phyloP scores from a whole-genome alignment of 2,113 vertebrate species.

The Thalassoma bifasciatum region DNA sequence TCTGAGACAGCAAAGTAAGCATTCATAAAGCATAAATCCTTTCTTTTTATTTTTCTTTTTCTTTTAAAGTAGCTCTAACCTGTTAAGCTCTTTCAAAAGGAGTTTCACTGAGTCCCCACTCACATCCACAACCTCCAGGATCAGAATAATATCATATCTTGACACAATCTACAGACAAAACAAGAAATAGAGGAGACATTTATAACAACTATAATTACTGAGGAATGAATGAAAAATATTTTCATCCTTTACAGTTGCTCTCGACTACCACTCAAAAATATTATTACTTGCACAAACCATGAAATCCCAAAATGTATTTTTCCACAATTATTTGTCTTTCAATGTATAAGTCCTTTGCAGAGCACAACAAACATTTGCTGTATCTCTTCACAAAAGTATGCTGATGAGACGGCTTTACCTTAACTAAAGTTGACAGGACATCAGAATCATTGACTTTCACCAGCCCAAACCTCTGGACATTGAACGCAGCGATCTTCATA shows the following conservation, averaged over 20 bases:
- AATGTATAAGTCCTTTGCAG: background rate
- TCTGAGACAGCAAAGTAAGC: constrained; percentile 37
- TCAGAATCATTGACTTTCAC: constrained; percentile 55
- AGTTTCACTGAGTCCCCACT: constrained; percentile 61
- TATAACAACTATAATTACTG: background rate
- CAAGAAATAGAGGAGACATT: background rate
- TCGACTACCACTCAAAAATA: constrained; percentile 9
- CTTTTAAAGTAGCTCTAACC: constrained; percentile 26
- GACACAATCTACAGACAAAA: constrained; percentile 71
- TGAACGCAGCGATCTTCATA: constrained; percentile 72
- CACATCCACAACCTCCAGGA: constrained; percentile 78
- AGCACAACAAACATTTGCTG: background rate
- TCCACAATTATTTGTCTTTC: background rate
- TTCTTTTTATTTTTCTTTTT: background rate
- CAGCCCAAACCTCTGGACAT: constrained; percentile 56
- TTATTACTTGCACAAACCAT: accelerated
- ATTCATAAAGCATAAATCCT: background rate
- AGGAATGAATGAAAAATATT: background rate
- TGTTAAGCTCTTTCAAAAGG: constrained; percentile 75
- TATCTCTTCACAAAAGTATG: background rate
- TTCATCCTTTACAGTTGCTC: background rate
- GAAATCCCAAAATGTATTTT: background rate
- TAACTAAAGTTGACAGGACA: constrained; percentile 54
- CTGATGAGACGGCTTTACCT: constrained; percentile 34
- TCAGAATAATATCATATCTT: constrained; percentile 77